phyloP scores from a whole-genome alignment of 2,888 invertebrate genomes.

The Lysandra bellargus region DNA sequence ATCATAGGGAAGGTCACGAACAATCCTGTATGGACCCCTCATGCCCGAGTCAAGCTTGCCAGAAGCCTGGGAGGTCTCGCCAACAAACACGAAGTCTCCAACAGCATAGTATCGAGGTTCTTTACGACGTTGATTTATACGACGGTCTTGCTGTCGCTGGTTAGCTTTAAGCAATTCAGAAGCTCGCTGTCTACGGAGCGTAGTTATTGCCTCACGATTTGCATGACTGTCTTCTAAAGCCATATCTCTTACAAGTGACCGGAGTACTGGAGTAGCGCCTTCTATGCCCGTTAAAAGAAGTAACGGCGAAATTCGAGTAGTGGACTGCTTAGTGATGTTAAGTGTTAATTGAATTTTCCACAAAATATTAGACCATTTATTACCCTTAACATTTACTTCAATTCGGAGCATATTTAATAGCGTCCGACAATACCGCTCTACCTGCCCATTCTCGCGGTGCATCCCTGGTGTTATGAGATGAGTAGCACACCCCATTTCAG shows the following conservation, averaged over 20 bases:
- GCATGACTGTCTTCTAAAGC: background rate
- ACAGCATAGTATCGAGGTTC: background rate
- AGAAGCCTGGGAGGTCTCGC: background rate
- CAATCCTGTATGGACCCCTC: background rate
- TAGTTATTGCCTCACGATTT: background rate
- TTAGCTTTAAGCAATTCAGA: background rate
- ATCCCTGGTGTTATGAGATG: conserved; percentile 44
- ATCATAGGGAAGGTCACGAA: background rate
- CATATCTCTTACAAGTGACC: background rate
- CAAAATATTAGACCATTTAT: conserved; percentile 14
- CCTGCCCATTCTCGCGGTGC: conserved; percentile 39
- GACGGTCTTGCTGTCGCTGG: background rate
- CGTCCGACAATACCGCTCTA: conserved; percentile 25
- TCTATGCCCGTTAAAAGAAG: background rate
- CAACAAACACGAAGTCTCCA: background rate
- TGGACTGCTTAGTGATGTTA: background rate
- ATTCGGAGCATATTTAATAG: conserved; percentile 12
- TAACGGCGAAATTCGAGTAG: background rate
- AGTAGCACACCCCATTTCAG: conserved; percentile 34
- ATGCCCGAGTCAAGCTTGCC: background rate
- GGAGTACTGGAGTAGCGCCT: background rate
- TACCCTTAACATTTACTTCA: background rate
- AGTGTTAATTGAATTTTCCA: conserved; percentile 26
- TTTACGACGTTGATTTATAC: background rate
- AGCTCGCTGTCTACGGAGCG: background rate